Evolutionary conservation across 2,113 vertebrate genomes (phyloP), one percentile per base, ranked within the genome.

Genomic region (Apus apus): DNA sequence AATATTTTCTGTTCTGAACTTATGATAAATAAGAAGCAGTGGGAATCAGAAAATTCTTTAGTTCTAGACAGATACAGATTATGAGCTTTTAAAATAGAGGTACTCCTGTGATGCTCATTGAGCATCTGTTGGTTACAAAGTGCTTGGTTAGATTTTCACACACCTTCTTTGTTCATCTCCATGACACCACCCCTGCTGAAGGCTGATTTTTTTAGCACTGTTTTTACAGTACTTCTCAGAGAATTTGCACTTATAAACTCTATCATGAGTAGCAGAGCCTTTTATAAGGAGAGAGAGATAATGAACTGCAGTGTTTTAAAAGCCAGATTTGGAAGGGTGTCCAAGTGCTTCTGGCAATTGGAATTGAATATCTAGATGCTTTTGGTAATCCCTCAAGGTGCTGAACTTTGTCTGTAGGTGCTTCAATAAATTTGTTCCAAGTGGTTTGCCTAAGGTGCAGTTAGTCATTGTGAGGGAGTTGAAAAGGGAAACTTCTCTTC

Each of bases 341-440:
- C 66, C 78, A 65, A 88, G 19, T 73, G 61, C 58, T 82, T 76
- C 11, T 46, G 40, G 40, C 3, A 4, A 56, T 83, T 48, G 32
- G 81, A 92, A 64, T 72, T 38, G 40, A 84, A 64, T 72, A 53
- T 64, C 53, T 91, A 57, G 80, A 72, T 65, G 26, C 46, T 87
- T 94, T 87, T 77, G 54, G 43, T 94, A 96, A 85, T 83, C 50
- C 38, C 58, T 66, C 40, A 75, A 79, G 64, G 76, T 87, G 40
- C 30, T 85, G 62, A 85, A 23, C 58, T 82, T 6, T 16, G 4
- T 86, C 53, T 58, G 50, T 72, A 79, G 71, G 48, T 91, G 46
- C 81, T 87, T 91, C 85, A 73, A 85, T 87, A 78, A 85, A 70
- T 80, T 89, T 83, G 14, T 89, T 95, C 43, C 34, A 23, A 87